phyloP scores from a whole-genome alignment of 2,797 vertebrate genomes.

The Cossypha polioptera region DNA sequence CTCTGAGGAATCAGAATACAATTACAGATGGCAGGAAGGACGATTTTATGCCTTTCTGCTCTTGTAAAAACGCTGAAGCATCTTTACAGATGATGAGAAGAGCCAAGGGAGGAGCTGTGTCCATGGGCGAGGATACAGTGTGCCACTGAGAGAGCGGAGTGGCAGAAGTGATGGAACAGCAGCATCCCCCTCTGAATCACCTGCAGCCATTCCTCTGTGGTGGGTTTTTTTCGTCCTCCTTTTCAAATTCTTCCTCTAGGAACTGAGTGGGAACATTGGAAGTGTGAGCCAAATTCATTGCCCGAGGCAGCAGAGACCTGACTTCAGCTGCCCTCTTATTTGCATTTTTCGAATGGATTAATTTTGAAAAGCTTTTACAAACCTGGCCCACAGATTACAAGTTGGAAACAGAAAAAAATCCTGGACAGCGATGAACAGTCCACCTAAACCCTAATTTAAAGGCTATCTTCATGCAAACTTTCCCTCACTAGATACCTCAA shows the following conservation, averaged over 20 bases:
- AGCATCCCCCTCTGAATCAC: not conserved
- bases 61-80: accelerated
- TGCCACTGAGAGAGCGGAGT: accelerated
- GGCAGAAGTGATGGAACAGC: not conserved
- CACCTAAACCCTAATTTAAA: not conserved
- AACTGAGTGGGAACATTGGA: not conserved
- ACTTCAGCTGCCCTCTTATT: not conserved
- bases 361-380: not conserved
- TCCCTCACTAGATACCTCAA: not conserved
- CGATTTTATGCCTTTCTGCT: not conserved
- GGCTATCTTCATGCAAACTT: not conserved
- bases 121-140: accelerated
- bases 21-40: not conserved
- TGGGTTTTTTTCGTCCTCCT: not conserved
- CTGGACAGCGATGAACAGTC: not conserved
- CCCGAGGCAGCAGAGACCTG: not conserved
- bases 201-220: not conserved
- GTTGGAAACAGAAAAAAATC: not conserved
- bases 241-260: not conserved
- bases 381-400: not conserved
- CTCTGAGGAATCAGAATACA: not conserved
- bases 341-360: not conserved
- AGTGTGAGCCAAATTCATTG: not conserved
- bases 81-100: not conserved
- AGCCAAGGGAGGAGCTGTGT: not conserved